Percentiles rank a stretch among this genome's conserved stretches.
These are phyloP conservation scores for Polietes domitor DNA, from an alignment of 2,888 invertebrate genomes.

Conservation along the genomic window DNA sequence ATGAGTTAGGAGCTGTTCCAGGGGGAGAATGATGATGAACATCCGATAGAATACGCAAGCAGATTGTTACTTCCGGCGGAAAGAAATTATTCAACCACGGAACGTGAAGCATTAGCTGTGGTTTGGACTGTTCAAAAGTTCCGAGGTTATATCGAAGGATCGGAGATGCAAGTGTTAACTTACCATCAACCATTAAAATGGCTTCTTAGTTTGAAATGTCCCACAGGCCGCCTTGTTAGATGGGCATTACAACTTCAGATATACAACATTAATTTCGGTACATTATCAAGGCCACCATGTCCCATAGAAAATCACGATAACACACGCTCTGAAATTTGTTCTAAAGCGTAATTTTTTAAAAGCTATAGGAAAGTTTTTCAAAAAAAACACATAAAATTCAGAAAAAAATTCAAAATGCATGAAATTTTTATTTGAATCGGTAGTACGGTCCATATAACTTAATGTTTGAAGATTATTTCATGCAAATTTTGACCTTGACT, in stretches of 20 bases:
- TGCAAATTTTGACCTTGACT: too few relatives aligned
- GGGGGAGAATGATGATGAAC: constrained; percentile 65
- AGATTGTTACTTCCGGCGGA: constrained; percentile 72
- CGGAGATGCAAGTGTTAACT: constrained; percentile 77
- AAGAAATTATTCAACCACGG: constrained; percentile 78
- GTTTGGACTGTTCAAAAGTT: constrained; percentile 78
- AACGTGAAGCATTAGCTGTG: constrained; percentile 76
- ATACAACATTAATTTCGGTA: constrained; percentile 75
- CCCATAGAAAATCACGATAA: constrained; percentile 17
- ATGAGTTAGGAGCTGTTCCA: constrained; percentile 62
- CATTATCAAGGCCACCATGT: constrained; percentile 17
- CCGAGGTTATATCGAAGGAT: constrained; percentile 78
- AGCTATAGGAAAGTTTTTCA: too few relatives aligned
- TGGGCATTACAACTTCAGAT: constrained; percentile 80
- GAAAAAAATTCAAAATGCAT: too few relatives aligned
- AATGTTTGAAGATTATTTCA: too few relatives aligned
- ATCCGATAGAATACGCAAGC: constrained; percentile 71
- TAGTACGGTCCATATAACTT: too few relatives aligned
- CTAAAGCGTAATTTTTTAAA: too few relatives aligned
- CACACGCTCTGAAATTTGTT: constrained; percentile 24
- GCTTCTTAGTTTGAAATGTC: constrained; percentile 76
- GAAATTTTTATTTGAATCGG: too few relatives aligned
- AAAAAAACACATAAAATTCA: too few relatives aligned
- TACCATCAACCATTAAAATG: constrained; percentile 78
- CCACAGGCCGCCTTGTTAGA: constrained; percentile 78